Evolutionary conservation across 2,113 vertebrate genomes (phyloP).

Genomic region (Sinocyclocheilus anshuiensis): DNA sequence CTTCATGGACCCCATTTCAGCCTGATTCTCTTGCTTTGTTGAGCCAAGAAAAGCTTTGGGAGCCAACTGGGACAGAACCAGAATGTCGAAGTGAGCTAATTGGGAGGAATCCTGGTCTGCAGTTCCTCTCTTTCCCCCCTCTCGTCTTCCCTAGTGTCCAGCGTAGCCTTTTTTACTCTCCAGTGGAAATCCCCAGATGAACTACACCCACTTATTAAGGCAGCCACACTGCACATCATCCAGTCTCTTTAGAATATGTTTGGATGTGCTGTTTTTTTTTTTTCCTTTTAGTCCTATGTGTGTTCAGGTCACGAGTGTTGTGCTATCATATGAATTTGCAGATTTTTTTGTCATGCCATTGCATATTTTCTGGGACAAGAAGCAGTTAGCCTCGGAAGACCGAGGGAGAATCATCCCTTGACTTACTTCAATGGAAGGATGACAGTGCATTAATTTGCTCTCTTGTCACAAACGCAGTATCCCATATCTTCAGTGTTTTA

Average conservation of each 20-base stretch:
- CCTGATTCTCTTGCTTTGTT: conserved; percentile 41
- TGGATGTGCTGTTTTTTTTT: not conserved
- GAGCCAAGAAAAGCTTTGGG: conserved; percentile 41
- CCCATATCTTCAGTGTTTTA: conserved; percentile 47
- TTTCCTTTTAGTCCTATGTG: not conserved
- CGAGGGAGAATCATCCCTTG: conserved; percentile 12
- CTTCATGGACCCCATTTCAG: conserved; percentile 23
- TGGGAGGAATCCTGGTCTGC: conserved; percentile 42
- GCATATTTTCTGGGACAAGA: conserved; percentile 36
- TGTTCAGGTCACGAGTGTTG: not conserved
- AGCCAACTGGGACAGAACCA: conserved; percentile 49
- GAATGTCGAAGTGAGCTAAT: conserved; percentile 39
- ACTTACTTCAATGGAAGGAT: conserved; percentile 47
- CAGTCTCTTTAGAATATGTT: conserved; percentile 26
- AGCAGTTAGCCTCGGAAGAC: conserved; percentile 26
- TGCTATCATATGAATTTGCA: not conserved
- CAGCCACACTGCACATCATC: conserved; percentile 16
- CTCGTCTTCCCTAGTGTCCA: conserved; percentile 13
- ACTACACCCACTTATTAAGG: conserved; percentile 34
- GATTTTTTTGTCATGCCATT: not conserved
- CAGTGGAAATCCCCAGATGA: conserved; percentile 39
- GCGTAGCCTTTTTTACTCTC: conserved; percentile 31
- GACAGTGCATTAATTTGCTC: conserved; percentile 50
- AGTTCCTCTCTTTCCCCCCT: not conserved
- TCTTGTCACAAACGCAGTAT: conserved; percentile 43